Evolutionary conservation across 2,113 vertebrate genomes (phyloP).

Genomic region (Corythoichthys intestinalis): DNA sequence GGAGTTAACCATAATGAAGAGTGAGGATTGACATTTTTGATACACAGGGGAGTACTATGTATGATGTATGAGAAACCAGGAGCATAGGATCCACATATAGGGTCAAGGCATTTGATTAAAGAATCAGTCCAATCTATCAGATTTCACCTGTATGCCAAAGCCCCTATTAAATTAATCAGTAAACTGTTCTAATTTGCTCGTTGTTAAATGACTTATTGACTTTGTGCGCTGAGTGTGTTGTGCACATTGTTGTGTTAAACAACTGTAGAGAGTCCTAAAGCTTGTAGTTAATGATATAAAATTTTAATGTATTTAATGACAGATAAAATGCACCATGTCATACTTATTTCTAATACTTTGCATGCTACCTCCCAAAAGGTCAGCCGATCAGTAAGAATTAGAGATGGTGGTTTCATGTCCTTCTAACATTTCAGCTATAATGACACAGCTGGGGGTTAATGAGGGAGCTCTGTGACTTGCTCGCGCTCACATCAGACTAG

Average conservation of each 20-base stretch:
- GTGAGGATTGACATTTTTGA: slow-evolving; percentile 51
- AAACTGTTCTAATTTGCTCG: slow-evolving; percentile 42
- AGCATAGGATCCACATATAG: slow-evolving; percentile 40
- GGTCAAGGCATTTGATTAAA: slow-evolving; percentile 54
- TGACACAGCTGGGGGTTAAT: slow-evolving; percentile 37
- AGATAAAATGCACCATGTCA: slow-evolving; percentile 26
- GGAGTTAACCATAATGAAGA: slow-evolving; percentile 15
- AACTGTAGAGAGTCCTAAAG: slow-evolving; percentile 36
- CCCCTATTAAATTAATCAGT: slow-evolving; percentile 58
- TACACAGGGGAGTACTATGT: slow-evolving; percentile 32
- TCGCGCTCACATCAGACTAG: slow-evolving; percentile 38
- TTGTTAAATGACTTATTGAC: slow-evolving; percentile 60
- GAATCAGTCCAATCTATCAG: slow-evolving; percentile 65
- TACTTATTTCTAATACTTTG: slow-evolving; percentile 4
- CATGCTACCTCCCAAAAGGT: slow-evolving; percentile 24
- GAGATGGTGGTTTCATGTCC: slow-evolving; percentile 41
- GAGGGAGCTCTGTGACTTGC: slow-evolving; percentile 26
- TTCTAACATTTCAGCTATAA: slow-evolving; percentile 42
- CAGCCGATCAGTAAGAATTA: slow-evolving; percentile 50
- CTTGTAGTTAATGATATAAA: slow-evolving; percentile 36
- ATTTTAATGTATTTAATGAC: slow-evolving; percentile 35
- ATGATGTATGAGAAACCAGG: slow-evolving; percentile 26
- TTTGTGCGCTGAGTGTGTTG: slow-evolving; percentile 46
- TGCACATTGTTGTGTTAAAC: slow-evolving; percentile 40
- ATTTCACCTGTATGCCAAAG: slow-evolving; percentile 59